phyloP scores from a whole-genome alignment of 1,140 invertebrate genomes.

The Ephestia elutella region DNA sequence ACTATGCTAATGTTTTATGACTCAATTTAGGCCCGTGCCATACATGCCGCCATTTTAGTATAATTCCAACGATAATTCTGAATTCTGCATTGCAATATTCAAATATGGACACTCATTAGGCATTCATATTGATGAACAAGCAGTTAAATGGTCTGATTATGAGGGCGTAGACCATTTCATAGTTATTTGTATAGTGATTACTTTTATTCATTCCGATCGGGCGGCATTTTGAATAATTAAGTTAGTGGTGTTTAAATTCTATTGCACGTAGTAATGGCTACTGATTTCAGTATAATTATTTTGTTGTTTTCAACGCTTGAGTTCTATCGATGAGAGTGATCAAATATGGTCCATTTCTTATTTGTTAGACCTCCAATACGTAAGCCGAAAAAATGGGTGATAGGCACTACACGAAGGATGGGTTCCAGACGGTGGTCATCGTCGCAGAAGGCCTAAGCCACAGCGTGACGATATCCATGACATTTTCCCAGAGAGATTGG shows the following conservation, averaged over 20 bases:
- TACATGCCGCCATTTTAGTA: conserved; percentile 20
- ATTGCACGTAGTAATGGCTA: conserved; percentile 13
- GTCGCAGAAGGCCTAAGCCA: no score
- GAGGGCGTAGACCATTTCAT: conserved; percentile 34
- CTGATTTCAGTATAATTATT: neutral
- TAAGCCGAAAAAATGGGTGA: no score
- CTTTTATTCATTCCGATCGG: conserved; percentile 27
- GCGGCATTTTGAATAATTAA: conserved; percentile 11
- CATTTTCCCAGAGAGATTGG: no score
- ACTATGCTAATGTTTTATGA: conserved; percentile 37
- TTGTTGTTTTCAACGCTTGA: neutral
- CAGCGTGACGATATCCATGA: no score
- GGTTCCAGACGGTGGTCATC: no score
- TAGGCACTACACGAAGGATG: no score
- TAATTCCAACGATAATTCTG: conserved; percentile 40
- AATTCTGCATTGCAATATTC: conserved; percentile 51
- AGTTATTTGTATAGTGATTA: conserved; percentile 32
- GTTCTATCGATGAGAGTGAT: no score
- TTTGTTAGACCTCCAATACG: no score
- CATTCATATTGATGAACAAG: conserved; percentile 53
- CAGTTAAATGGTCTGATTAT: conserved; percentile 48
- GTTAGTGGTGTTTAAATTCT: conserved; percentile 18
- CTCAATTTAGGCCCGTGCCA: conserved; percentile 35
- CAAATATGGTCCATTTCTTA: no score
- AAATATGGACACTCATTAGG: conserved; percentile 55